Conservation (phyloP, 1,140 invertebrate genomes). For the Batillaria attramentaria region DNA sequence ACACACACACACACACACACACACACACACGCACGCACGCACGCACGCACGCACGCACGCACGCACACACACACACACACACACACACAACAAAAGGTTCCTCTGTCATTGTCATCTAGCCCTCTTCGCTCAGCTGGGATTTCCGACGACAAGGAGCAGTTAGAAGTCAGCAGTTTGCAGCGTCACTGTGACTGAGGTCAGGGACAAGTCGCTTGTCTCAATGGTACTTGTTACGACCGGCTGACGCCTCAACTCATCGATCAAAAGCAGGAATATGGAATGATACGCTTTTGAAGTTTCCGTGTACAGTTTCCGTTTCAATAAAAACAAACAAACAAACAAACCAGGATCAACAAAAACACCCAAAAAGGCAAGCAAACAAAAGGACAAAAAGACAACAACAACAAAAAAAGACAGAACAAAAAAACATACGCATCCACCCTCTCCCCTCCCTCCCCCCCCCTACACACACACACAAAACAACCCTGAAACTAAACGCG, state of each 20-base stretch:
- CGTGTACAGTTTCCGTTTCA: too few relatives aligned
- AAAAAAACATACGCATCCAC: too few relatives aligned
- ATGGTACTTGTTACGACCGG: neutral
- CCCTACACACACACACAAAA: too few relatives aligned
- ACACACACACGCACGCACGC: slow-evolving; percentile 16
- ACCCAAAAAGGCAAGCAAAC: too few relatives aligned
- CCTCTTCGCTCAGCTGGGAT: neutral
- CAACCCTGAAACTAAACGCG: too few relatives aligned
- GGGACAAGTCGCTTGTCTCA: neutral
- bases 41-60: slow-evolving; percentile 14
- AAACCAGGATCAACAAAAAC: too few relatives aligned
- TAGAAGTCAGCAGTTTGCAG: neutral
- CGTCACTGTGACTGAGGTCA: neutral
- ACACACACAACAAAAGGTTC: neutral
- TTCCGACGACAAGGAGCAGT: neutral
- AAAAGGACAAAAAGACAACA: too few relatives aligned
- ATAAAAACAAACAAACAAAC: too few relatives aligned
- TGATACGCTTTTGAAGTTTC: too few relatives aligned
- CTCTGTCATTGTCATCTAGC: neutral
- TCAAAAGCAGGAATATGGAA: too few relatives aligned
- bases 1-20: neutral
- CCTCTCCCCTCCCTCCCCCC: too few relatives aligned
- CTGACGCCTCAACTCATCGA: neutral
- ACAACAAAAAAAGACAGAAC: too few relatives aligned
- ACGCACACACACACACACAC: slow-evolving; percentile 18